These are phyloP conservation scores for Brachyopa scutellaris DNA, from an alignment of 2,888 invertebrate species.

Conservation along the genomic window DNA sequence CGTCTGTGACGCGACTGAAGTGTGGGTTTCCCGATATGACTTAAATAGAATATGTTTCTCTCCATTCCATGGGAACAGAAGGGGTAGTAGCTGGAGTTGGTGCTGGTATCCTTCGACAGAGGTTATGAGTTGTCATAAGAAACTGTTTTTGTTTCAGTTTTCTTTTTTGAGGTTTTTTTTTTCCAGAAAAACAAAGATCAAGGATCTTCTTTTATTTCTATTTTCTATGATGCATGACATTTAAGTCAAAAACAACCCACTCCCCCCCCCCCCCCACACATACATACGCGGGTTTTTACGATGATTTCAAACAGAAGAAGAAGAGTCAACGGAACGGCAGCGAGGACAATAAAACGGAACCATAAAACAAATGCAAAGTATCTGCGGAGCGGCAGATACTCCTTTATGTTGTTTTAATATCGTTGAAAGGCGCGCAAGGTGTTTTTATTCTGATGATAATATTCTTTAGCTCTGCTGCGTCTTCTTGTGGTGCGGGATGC, in stretches of 20 bases:
- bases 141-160: conserved; percentile 37
- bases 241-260: conserved; percentile 13
- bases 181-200: conserved; percentile 10
- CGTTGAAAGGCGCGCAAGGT: conserved; percentile 61
- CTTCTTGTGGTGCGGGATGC: not conserved
- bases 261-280: too few species aligned
- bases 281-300: conserved; percentile 26
- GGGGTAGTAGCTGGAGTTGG: conserved; percentile 7
- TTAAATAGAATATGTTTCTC: conserved; percentile 37
- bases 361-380: conserved; percentile 70
- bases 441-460: conserved; percentile 64
- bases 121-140: conserved; percentile 45
- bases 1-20: conserved; percentile 7
- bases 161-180: not conserved
- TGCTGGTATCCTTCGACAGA: not conserved
- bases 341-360: conserved; percentile 45
- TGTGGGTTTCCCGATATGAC: conserved; percentile 6
- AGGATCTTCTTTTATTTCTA: conserved; percentile 55
- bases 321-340: conserved; percentile 5
- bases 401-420: conserved; percentile 66
- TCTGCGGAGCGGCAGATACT: conserved; percentile 63
- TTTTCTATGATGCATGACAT: conserved; percentile 60
- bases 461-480: not conserved
- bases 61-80: conserved; percentile 2
- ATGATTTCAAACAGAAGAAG: conserved; percentile 17